Evolutionary conservation across 2,888 invertebrate species (phyloP).

Genomic region (Nomada hirtipes): DNA sequence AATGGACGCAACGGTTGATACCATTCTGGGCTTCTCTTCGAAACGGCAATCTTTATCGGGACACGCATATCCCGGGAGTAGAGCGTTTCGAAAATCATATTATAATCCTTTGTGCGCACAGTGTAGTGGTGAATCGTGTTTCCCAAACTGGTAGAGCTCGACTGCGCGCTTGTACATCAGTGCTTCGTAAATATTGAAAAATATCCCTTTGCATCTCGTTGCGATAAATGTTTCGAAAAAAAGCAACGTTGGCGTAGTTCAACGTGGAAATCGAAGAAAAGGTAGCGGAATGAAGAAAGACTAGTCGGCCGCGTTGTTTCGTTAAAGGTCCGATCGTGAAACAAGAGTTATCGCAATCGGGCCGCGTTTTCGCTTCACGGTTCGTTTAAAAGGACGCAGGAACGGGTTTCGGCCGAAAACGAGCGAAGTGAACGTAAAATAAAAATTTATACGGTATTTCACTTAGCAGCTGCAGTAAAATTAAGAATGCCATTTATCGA

Average conservation of each 20-base stretch:
- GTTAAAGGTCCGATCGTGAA: background rate
- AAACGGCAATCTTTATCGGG: conserved; percentile 11
- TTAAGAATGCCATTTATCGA: conserved; percentile 41
- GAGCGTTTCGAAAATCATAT: conserved; percentile 21
- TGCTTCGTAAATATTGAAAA: conserved; percentile 41
- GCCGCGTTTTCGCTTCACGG: background rate
- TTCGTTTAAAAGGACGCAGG: background rate
- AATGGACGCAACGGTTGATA: conserved; percentile 9
- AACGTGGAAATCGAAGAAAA: background rate
- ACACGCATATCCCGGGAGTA: background rate
- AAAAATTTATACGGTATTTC: conserved; percentile 21
- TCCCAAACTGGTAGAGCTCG: background rate
- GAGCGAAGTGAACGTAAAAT: background rate
- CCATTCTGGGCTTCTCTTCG: conserved; percentile 4
- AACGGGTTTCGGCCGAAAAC: background rate
- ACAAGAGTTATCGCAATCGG: background rate
- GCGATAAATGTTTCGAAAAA: conserved; percentile 28
- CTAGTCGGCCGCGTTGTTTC: background rate
- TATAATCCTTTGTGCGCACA: conserved; percentile 34
- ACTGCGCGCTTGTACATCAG: background rate
- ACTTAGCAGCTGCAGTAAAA: conserved; percentile 28
- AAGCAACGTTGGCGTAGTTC: background rate
- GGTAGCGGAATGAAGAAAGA: background rate
- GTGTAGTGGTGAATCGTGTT: conserved; percentile 11
- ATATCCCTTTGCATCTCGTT: conserved; percentile 14